Evolutionary conservation across 2,113 vertebrate species (phyloP).

Genomic region (Ammodytes marinus): DNA sequence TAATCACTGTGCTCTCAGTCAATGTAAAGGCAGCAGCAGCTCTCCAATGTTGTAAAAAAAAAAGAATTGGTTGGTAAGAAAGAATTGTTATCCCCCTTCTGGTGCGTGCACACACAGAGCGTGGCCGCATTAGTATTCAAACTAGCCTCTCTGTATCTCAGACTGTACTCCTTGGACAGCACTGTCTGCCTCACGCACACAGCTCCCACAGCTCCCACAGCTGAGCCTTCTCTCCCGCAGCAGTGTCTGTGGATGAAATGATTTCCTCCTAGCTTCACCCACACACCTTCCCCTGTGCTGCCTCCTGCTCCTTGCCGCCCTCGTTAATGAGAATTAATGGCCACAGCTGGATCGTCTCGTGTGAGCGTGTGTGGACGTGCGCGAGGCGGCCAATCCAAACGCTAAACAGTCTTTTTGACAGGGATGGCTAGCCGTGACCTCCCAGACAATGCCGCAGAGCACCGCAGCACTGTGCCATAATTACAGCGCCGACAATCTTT

Average conservation of each 20-base stretch:
- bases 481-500: constrained; percentile 65
- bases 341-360: constrained; percentile 16
- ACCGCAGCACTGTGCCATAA: constrained; percentile 59
- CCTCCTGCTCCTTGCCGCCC: constrained; percentile 49
- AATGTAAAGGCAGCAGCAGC: background rate
- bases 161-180: constrained; percentile 47
- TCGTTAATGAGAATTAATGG: constrained; percentile 77
- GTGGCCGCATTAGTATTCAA: constrained; percentile 62
- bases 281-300: constrained; percentile 21
- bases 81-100: constrained; percentile 28
- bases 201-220: constrained; percentile 43
- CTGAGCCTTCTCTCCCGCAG: constrained; percentile 48
- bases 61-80: background rate
- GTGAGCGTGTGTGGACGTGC: constrained; percentile 28
- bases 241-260: constrained; percentile 26
- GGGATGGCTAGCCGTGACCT: constrained; percentile 54
- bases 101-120: constrained; percentile 31
- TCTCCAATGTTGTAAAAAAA: constrained; percentile 3
- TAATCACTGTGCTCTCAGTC: constrained; percentile 24
- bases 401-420: constrained; percentile 52
- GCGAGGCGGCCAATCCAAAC: constrained; percentile 57
- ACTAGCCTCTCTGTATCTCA: constrained; percentile 51
- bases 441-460: constrained; percentile 55
- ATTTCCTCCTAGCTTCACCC: constrained; percentile 35
- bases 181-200: constrained; percentile 57